Evolutionary conservation across 2,797 vertebrate species (phyloP).

Genomic region (Tolypeutes matacus): DNA sequence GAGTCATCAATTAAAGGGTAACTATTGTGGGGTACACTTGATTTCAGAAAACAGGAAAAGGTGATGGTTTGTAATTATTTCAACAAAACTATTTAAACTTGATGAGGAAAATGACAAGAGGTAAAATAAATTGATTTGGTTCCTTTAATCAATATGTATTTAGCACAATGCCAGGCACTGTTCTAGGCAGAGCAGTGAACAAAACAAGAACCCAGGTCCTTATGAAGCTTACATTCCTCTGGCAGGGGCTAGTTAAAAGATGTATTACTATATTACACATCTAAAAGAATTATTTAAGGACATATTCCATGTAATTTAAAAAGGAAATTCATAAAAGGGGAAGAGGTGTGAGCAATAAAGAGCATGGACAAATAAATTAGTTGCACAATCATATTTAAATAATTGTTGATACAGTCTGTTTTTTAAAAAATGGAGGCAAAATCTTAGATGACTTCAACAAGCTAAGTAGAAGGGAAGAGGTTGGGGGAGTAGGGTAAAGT

Average conservation of each 20-base stretch:
- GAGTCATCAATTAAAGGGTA: conserved; percentile 2
- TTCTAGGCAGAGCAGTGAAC: neutral
- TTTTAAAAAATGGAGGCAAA: neutral
- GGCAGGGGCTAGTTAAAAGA: neutral
- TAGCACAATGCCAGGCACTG: neutral
- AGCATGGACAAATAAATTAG: neutral
- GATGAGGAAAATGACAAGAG: neutral
- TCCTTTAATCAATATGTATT: conserved; percentile 19
- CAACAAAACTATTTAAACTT: conserved; percentile 23
- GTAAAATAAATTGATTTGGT: neutral
- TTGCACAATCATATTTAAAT: neutral
- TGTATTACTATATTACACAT: neutral
- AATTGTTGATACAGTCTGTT: neutral
- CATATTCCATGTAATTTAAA: neutral
- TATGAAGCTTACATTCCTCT: neutral
- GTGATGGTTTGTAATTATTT: neutral
- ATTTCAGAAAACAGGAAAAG: neutral
- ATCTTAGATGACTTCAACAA: neutral
- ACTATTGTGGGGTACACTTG: neutral
- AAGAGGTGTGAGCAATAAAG: neutral
- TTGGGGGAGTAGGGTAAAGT: no score
- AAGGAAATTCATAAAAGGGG: neutral
- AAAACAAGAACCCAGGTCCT: conserved; percentile 11
- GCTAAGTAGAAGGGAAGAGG: neutral
- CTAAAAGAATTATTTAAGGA: conserved; percentile 17